phyloP scores from a whole-genome alignment of 2,888 invertebrate genomes.

The Junonia oenone region DNA sequence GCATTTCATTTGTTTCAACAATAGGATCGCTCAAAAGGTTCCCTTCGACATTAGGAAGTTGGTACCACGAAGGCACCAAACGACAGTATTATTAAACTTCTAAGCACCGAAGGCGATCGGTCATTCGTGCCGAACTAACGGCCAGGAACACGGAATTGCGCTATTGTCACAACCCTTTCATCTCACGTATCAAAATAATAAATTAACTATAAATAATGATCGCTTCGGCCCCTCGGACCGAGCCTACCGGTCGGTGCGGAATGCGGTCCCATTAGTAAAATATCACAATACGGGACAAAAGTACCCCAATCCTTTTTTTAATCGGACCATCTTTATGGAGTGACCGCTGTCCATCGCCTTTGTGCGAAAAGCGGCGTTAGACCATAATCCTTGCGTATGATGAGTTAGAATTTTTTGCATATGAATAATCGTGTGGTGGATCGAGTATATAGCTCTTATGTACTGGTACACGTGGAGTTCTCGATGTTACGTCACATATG shows the following conservation, averaged over 20 bases:
- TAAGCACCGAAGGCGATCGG: not conserved
- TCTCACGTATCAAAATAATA: constrained; percentile 75
- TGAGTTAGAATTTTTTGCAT: constrained; percentile 61
- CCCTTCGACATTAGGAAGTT: not conserved
- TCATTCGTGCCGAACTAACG: constrained; percentile 50
- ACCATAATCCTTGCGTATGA: constrained; percentile 67
- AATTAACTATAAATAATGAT: constrained; percentile 74
- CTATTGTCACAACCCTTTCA: constrained; percentile 68
- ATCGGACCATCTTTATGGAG: constrained; percentile 72
- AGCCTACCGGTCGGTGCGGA: constrained; percentile 68
- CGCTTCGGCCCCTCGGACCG: constrained; percentile 46
- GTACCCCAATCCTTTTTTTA: constrained; percentile 50
- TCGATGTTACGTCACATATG: constrained; percentile 1
- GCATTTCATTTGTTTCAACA: too few relatives aligned
- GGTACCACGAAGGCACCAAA: not conserved
- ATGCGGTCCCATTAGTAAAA: constrained; percentile 74
- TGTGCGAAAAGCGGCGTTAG: constrained; percentile 60
- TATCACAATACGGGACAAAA: constrained; percentile 64
- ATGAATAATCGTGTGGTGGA: constrained; percentile 48
- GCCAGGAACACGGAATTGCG: constrained; percentile 62
- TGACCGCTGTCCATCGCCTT: constrained; percentile 64
- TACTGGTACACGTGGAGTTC: constrained; percentile 24
- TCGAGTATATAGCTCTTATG: constrained; percentile 30
- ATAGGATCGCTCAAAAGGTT: not conserved
- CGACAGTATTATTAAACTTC: not conserved